Percentiles rank a stretch among this genome's conserved stretches.
Evolutionary conservation across 2,888 invertebrate genomes (phyloP).

Genomic region (Platycnemis pennipes): DNA sequence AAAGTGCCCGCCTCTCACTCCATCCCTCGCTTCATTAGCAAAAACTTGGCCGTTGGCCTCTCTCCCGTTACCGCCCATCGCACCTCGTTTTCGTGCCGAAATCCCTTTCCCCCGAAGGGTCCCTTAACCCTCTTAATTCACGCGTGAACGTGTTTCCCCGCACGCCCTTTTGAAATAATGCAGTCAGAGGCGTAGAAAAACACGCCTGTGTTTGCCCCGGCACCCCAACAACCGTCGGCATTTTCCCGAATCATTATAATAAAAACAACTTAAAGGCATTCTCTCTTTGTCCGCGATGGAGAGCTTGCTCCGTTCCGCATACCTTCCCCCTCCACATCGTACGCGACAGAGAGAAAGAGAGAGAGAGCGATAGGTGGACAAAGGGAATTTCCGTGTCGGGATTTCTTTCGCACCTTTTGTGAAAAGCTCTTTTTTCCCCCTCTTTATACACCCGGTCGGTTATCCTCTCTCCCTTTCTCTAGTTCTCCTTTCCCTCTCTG

Average conservation of each 20-base stretch:
- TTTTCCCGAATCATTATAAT: constrained; percentile 24
- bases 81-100: background rate
- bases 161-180: constrained; percentile 29
- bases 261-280: constrained; percentile 32
- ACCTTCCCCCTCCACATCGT: background rate
- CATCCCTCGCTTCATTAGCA: constrained; percentile 6
- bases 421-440: constrained; percentile 46
- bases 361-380: background rate
- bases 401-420: constrained; percentile 65
- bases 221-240: background rate
- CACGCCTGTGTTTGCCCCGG: background rate
- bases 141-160: background rate
- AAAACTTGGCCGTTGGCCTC: background rate
- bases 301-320: background rate
- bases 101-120: background rate
- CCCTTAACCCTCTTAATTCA: background rate
- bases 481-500: background rate
- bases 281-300: background rate
- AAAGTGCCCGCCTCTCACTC: background rate
- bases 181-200: constrained; percentile 31
- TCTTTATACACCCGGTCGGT: background rate
- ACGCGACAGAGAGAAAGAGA: background rate
- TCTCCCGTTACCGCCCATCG: background rate
- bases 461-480: background rate
- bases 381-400: constrained; percentile 37